A percentile compares a stretch with the other conserved stretches of the same genome.
phyloP scores from a whole-genome alignment of 2,113 vertebrate species.

The Aythya baeri region DNA sequence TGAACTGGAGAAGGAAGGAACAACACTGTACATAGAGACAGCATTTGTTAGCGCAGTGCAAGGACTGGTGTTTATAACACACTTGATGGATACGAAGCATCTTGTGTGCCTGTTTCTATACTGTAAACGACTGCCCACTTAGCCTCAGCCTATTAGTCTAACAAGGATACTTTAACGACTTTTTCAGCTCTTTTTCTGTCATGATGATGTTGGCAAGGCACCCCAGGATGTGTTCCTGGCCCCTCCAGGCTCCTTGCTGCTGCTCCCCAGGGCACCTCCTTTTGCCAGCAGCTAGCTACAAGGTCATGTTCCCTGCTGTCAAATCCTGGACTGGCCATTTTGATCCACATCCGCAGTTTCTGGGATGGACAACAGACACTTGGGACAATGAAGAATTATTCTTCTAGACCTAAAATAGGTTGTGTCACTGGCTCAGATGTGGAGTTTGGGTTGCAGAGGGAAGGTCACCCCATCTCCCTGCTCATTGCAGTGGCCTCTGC shows the following conservation, averaged over 20 bases:
- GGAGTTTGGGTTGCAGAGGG: background rate
- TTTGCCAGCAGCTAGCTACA: background rate
- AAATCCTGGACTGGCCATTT: background rate
- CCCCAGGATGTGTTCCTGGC: accelerated
- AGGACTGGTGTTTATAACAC: background rate
- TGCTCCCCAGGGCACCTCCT: background rate
- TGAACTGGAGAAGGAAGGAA: background rate
- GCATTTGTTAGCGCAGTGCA: background rate
- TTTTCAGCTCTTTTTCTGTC: background rate
- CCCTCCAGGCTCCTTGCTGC: background rate
- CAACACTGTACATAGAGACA: background rate
- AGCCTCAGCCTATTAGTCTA: background rate
- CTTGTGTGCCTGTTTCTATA: background rate
- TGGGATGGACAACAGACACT: background rate
- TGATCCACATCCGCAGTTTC: background rate
- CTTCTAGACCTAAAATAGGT: background rate
- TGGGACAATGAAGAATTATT: background rate
- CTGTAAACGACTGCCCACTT: accelerated
- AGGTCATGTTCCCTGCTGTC: background rate
- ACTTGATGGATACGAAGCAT: background rate
- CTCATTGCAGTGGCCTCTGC: background rate
- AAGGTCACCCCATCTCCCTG: background rate
- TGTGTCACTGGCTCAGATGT: background rate
- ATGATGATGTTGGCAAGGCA: background rate
- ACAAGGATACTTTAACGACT: background rate